Evolutionary conservation across 2,113 vertebrate genomes (phyloP).

Genomic region (Cottus gobio): DNA sequence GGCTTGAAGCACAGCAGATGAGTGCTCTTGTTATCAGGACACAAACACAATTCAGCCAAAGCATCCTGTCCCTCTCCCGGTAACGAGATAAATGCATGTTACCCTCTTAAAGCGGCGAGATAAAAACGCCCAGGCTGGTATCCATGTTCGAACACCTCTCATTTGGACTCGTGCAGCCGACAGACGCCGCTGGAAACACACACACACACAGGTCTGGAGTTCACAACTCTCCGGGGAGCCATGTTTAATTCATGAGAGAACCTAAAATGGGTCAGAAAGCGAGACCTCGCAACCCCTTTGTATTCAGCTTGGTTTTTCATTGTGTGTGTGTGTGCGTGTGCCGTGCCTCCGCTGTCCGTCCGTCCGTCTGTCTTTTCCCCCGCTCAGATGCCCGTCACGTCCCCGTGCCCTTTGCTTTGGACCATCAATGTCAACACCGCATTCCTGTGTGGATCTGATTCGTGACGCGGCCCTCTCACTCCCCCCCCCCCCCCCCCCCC

Average conservation of each 20-base stretch:
- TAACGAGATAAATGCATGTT: conserved; percentile 82
- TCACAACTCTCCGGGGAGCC: conserved; percentile 48
- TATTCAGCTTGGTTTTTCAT: conserved; percentile 54
- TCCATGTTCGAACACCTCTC: conserved; percentile 73
- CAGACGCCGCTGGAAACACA: conserved; percentile 52
- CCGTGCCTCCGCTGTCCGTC: conserved; percentile 40
- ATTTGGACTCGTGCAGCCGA: conserved; percentile 47
- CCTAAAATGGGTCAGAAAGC: conserved; percentile 59
- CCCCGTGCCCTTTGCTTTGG: conserved; percentile 83
- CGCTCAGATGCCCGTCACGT: conserved; percentile 80
- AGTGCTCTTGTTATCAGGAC: conserved; percentile 74
- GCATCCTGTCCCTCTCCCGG: conserved; percentile 75
- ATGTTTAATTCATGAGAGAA: conserved; percentile 72
- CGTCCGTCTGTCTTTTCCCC: conserved; percentile 44
- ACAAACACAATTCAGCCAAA: conserved; percentile 73
- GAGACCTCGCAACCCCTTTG: conserved; percentile 45
- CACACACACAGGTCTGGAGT: conserved; percentile 53
- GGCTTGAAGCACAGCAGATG: conserved; percentile 64
- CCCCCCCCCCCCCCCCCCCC: conserved; percentile 3
- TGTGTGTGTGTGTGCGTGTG: conserved; percentile 31
- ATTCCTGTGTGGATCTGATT: conserved; percentile 79
- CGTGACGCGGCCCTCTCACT: conserved; percentile 66
- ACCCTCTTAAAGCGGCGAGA: conserved; percentile 77
- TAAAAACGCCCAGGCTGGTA: conserved; percentile 71
- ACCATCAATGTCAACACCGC: conserved; percentile 81